Evolutionary conservation across 2,797 vertebrate species (phyloP).

Genomic region (Pachyuromys duprasi): DNA sequence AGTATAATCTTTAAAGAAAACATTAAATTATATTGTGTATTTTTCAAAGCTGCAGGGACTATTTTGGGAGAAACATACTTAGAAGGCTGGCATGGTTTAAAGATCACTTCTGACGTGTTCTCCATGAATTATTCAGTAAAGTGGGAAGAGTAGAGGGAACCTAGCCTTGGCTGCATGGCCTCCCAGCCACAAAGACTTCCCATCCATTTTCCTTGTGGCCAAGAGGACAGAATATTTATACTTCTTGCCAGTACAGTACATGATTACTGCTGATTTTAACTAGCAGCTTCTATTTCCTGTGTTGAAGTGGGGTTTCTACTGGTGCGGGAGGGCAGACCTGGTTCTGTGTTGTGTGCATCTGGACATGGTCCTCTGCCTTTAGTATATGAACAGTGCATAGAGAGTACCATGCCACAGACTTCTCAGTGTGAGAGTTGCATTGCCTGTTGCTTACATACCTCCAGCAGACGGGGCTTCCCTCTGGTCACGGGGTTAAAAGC

Average conservation of each 20-base stretch:
- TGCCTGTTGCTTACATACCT: not conserved
- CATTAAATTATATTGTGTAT: not conserved
- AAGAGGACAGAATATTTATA: not conserved
- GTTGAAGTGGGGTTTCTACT: not conserved
- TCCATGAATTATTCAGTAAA: not conserved
- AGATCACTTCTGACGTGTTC: conserved; percentile 12
- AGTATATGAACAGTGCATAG: not conserved
- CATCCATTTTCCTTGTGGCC: not conserved
- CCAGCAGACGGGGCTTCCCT: not conserved
- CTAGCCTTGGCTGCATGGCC: not conserved
- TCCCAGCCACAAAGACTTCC: not conserved
- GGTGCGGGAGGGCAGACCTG: not conserved
- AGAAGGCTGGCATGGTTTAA: conserved; percentile 17
- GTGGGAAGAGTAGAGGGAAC: not conserved
- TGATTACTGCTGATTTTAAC: not conserved
- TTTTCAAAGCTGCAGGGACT: conserved; percentile 2
- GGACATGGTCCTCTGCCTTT: not conserved
- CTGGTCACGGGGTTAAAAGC: not conserved
- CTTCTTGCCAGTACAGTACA: not conserved
- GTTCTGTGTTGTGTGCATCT: not conserved
- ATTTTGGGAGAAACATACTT: conserved; percentile 15
- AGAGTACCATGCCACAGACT: not conserved
- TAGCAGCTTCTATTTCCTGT: not conserved
- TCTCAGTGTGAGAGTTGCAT: not conserved
- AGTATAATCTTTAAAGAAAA: not conserved